phyloP scores from a whole-genome alignment of 2,113 vertebrate species.

The Halcyon senegalensis region DNA sequence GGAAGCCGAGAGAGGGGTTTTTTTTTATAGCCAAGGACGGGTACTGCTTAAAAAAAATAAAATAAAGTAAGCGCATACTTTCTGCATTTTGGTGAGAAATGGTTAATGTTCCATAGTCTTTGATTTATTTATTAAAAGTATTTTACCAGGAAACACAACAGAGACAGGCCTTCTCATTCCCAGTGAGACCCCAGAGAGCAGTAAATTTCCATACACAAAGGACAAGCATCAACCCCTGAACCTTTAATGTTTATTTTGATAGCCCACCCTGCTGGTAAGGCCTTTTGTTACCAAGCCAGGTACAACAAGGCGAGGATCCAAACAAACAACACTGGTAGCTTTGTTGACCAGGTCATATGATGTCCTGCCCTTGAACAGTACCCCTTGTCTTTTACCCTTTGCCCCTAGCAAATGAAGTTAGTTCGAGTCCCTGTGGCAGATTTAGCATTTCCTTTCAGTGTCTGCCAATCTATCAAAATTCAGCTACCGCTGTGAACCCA shows the following conservation, averaged over 20 bases:
- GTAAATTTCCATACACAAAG: slow-evolving; percentile 85
- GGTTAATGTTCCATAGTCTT: slow-evolving; percentile 67
- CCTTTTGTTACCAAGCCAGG: slow-evolving; percentile 83
- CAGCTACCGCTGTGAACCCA: slow-evolving; percentile 90
- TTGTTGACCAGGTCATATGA: slow-evolving; percentile 73
- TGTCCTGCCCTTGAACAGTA: slow-evolving; percentile 73
- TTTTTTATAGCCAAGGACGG: neutral
- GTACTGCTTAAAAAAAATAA: neutral
- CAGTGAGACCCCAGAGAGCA: slow-evolving; percentile 75
- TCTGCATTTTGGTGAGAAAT: slow-evolving; percentile 61
- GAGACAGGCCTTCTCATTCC: slow-evolving; percentile 81
- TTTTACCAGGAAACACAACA: slow-evolving; percentile 80
- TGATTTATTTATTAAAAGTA: slow-evolving; percentile 85
- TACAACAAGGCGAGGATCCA: slow-evolving; percentile 74
- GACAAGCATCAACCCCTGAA: slow-evolving; percentile 75
- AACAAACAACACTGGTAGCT: slow-evolving; percentile 75
- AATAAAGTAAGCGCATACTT: neutral
- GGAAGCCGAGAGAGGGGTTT: neutral
- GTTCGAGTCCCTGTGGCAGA: slow-evolving; percentile 73
- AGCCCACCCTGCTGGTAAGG: slow-evolving; percentile 72
- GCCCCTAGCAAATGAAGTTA: slow-evolving; percentile 74
- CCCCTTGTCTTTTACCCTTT: slow-evolving; percentile 68
- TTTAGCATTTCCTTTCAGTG: slow-evolving; percentile 90
- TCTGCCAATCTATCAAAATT: slow-evolving; percentile 96
- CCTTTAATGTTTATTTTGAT: slow-evolving; percentile 85